Evolutionary conservation across 37 sponge, comb jelly and placozoan species (phyloP), one percentile per base, ranked within the genome.

Genomic region (Dysidea cf. avara): DNA sequence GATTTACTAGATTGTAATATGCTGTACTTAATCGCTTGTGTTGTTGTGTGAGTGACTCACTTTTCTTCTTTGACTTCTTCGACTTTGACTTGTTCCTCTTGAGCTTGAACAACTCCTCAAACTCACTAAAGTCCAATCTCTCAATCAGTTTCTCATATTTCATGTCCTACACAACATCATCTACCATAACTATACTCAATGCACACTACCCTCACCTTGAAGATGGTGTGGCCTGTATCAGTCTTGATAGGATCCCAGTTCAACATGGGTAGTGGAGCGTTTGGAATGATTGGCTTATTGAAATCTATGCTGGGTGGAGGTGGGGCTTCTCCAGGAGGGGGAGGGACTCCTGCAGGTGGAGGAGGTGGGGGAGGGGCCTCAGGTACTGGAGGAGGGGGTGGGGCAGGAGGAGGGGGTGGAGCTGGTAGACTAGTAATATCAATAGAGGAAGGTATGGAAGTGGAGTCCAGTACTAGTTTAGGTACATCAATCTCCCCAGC

Each of bases 91-190:
- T 66, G 39, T 55, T 61, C 21, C 80, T 64, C 62, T 78, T 82
- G 4, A 78, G 81, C 66, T 92, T 79, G 62, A 92, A 92, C 14
- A 87, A 74, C 1, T 61, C 49, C 59, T 92, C 93, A 83, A 92
- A 92, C 32, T 92, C 88, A n/a, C 35, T 50, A 64, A 92, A 92
- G 33, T 87, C 87, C 25, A 92, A 32, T 39, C 55, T 65, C 24
- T 79, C 82, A 29, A 85, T 50, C 2, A 92, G 35, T 6, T 32
- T 21, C 31, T 77, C 75, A 56, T 92, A 88, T 66, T 87, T 62
- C 68, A 92, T 34, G 20, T 80, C 85, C 90, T 88, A 66, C 18
- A 30, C 12, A 56, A 20, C 22, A 32, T 21, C 5, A 7, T 7
- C 12, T 20, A 18, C 22, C 43, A 39, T 26, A 5, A 22, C 7